Base-by-base conservation (phyloP, 2,797 vertebrate species). In the Hydrolagus colliei region DNA sequence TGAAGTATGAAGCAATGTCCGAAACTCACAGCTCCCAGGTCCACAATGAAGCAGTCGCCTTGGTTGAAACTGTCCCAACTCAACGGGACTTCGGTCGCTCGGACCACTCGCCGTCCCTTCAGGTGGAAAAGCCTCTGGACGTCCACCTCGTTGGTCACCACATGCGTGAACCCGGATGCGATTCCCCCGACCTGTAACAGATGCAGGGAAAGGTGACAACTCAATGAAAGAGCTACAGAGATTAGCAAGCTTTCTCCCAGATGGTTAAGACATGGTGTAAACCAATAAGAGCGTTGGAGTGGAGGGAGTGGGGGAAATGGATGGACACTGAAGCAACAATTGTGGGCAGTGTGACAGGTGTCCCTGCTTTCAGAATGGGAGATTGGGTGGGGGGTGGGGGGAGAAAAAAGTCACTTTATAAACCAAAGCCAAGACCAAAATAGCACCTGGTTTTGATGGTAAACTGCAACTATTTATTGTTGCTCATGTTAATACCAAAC, bases 31-130 rank as follows among this genome's bases (percentile, higher is more conserved):
- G 89, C 89, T 86, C 98, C 98, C 59, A 99, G 93, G 91, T 99
- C 98, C 91, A 99, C 88, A 91, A 99, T 98, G 94, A 99, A 99
- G 78, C 98, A 99, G 91, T 99, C 98, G 0, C 97, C 98, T 0
- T 90, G 94, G 92, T 98, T 99, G 92, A 99, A 99, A 94, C 97
- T 99, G 3, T 97, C 96, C 98, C 98, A 99, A 93, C 88, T 94
- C 89, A 99, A 96, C 0, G 96, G 90, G 59, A 99, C 97, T 90
- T 99, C 98, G 0, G 95, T 96, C 0, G 98, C 97, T 76, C 97
- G 92, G 86, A 94, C 92, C 1, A 88, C 78, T 27, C 95, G 92
- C 0, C 95, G 96, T 87, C 98, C 98, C 92, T 97, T 99, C 89
- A 99, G 93, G 89, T 98, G 96, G 85, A 99, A 93, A 89, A 99